Base-by-base conservation (phyloP, 2,797 vertebrate genomes). In the Gadopsis bispinosus region DNA sequence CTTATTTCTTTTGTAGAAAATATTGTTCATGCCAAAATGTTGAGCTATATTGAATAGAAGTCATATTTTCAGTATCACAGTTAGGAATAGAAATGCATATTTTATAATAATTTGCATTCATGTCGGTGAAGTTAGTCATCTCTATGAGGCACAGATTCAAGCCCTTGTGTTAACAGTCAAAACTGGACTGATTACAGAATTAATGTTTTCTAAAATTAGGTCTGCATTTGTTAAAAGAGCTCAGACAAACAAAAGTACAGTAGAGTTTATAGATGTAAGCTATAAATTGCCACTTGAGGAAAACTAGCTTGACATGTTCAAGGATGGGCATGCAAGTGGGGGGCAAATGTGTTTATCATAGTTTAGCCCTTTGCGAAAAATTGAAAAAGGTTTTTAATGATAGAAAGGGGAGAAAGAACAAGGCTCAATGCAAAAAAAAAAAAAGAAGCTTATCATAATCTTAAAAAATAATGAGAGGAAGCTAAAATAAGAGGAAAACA, bases 111-210 rank as follows among this genome's bases (percentile, higher is more conserved):
- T 86, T 80, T 87, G 83, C 84, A 87, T 79, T 87, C 59, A 75
- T 77, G 69, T 77, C 69, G 58, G 67, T 84, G 26, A 86, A 69
- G 77, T 87, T 19, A 82, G 75, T 87, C 43, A 75, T 86, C 66
- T 85, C 58, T 82, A 77, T 64, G 80, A 89, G 88, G 86, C 90
- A 89, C 83, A 51, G 71, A 83, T 80, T 91, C 68, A 90, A 92
- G 86, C 83, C 66, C 92, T 91, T 88, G 83, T 79, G 62, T 80
- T 86, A 80, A 87, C 73, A 86, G 80, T 93, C 80, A 80, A 87
- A 93, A 91, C 56, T 85, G 83, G 80, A 94, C 72, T 83, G 75
- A 61, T 70, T 64, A 77, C 22, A 83, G 51, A 62, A 77, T 47
- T 68, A 79, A 55, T 47, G 64, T 76, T 53, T 76, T 48, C 67